Evolutionary conservation across 1,140 invertebrate species (phyloP), one percentile per base, ranked within the genome.

Genomic region (Hyposmocoma kahamanoa): DNA sequence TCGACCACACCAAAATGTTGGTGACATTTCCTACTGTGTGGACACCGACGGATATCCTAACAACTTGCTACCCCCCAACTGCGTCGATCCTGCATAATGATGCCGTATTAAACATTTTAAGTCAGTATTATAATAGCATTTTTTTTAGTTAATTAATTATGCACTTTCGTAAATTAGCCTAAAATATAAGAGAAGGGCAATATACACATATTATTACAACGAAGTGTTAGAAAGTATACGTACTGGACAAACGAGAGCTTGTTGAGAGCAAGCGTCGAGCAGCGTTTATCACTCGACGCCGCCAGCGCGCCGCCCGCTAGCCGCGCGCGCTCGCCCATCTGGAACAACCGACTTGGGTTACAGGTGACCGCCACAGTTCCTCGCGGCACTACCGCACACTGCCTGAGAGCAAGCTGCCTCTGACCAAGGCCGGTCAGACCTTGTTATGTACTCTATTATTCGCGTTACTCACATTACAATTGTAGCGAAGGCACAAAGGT

Each of bases 31-130:
- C 24, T 89, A 87, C 66, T 90, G 89, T 54, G 84, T 90, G 1
- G 88, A 90, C 62, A 56, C 45, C 2, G 87, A 90, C 52, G 89
- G 89, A 2, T 89, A 86, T 54, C 61, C 71, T 6, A 62, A 67
- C 8, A 49, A 47, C 18, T 75, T 67, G 70, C 75, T 71, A 11
- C 20, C 39, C 0, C 72, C 67, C 53, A 28, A 59, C 43, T 69
- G 63, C 26, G 50, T 47, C 10, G 64, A 56, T 32, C 51, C 49
- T 36, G 56, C 60, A 10, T 63, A 55, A 26, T 11, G 5, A 26
- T 26, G 24, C 11, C 24, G 24, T 26, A 6, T 26, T 6, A n/a
- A n/a, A n/a, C n/a, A n/a, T n/a, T n/a, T n/a, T n/a, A n/a, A n/a
- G n/a, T n/a, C n/a, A n/a, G n/a, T n/a, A n/a, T n/a, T n/a, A n/a